A percentile compares a stretch with the other conserved stretches of the same genome.
These are phyloP conservation scores for Rhagium mordax DNA, from an alignment of 2,888 invertebrate species.

Conservation along the genomic window DNA sequence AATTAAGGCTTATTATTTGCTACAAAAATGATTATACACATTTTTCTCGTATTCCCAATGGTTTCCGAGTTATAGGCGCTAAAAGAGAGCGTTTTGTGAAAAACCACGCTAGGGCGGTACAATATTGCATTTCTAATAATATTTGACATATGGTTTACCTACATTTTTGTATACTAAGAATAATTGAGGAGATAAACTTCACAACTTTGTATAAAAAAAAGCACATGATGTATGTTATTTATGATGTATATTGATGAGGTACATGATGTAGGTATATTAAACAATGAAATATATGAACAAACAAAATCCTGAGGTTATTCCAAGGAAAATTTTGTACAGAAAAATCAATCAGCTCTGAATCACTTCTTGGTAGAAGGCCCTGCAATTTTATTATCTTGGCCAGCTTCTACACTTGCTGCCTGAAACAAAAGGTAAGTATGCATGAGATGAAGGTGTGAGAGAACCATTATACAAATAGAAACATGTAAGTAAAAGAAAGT, in stretches of 20 bases:
- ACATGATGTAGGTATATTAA: conserved; percentile 1
- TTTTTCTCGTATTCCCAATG: background rate
- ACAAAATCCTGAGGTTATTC: background rate
- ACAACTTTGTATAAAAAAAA: conserved; percentile 1
- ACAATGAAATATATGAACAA: conserved; percentile 1
- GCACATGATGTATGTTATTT: background rate
- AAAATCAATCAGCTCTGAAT: conserved; percentile 1
- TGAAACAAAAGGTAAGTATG: background rate
- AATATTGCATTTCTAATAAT: background rate
- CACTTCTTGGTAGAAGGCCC: conserved; percentile 1
- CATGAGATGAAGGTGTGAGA: background rate
- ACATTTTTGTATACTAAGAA: conserved; percentile 3
- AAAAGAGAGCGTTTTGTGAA: conserved; percentile 1
- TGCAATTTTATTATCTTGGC: background rate
- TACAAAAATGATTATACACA: background rate
- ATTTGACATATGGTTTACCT: background rate
- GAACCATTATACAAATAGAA: background rate
- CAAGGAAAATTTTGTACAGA: conserved; percentile 3
- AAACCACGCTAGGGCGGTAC: conserved; percentile 5
- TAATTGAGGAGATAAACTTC: conserved; percentile 5
- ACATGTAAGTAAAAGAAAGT: background rate
- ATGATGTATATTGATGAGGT: conserved; percentile 3
- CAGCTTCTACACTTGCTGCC: conserved; percentile 1
- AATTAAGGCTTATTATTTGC: background rate
- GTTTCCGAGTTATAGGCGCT: conserved; percentile 1